Conservation (phyloP, 1,140 invertebrate species). For the Sarcophaga peregrina region DNA sequence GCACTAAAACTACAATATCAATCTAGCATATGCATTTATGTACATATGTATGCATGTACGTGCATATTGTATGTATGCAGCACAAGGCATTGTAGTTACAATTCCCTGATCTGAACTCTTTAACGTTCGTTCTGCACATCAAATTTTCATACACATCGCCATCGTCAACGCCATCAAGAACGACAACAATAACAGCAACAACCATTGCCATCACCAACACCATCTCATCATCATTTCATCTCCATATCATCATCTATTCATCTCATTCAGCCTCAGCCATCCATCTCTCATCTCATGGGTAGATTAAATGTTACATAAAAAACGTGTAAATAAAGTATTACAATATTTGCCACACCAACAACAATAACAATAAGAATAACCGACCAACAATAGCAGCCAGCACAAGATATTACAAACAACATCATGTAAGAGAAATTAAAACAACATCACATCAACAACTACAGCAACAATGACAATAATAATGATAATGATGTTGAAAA, state of each 20-base stretch:
- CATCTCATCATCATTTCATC: neutral
- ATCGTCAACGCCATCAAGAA: neutral
- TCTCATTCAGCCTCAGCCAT: too few species aligned
- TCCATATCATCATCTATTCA: neutral
- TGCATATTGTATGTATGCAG: neutral
- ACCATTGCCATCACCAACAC: neutral
- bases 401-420: neutral
- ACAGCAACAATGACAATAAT: neutral
- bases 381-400: too few species aligned
- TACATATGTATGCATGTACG: neutral
- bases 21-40: too few species aligned
- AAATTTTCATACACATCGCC: neutral
- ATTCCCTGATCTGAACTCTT: neutral
- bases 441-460: neutral
- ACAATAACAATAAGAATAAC: neutral
- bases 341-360: neutral
- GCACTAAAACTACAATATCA: too few species aligned
- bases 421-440: neutral
- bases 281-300: neutral
- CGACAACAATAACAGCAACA: conserved; percentile 14
- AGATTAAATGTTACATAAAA: conserved; percentile 27
- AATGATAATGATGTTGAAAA: too few species aligned
- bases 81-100: neutral
- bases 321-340: conserved; percentile 23
- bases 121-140: neutral